Base-by-base conservation (phyloP, 2,888 invertebrate species). In the Trichopoda pennipes region DNA sequence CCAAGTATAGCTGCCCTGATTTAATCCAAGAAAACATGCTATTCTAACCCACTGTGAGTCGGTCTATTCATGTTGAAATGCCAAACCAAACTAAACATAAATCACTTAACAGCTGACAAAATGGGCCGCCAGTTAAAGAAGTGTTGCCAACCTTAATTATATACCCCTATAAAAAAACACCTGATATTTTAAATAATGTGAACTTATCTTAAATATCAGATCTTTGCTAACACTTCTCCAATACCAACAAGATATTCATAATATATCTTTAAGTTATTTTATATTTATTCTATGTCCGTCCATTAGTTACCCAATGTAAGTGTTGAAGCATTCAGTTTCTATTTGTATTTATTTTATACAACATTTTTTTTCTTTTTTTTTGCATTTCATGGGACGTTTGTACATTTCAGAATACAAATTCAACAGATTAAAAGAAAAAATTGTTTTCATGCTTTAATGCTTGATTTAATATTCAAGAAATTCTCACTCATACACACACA, bases 261-360 rank as follows among this genome's bases (percentile, higher is more conserved):
- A 10, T 12, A 12, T 56, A 17, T 42, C 8, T 38, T 9, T n/a
- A 3, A 23, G 3, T 14, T 23, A 44, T 21, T 23, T 32, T 14
- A 35, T 12, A 16, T 16, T 28, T 3, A 7, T 6, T 0, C 32
- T 12, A 17, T 23, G 6, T 69, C 49, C 35, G 32, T 58, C 21
- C 23, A 1, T 8, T 16, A 19, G 16, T 53, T 19, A 32, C 17
- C 16, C 23, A 55, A 19, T 72, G 19, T 55, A 73, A 55, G 42
- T 63, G 44, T 64, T 63, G 21, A 74, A 74, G 55, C 73, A 47
- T 74, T 64, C 10, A 63, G 23, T 55, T 73, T 63, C 47, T 64
- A n/a, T 74, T 73, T 44, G n/a, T 28, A 42, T 44, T 74, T 55
- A 16, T 44, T 44, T 44, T 44, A 44, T 38, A 2, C 4, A 47